A percentile compares a stretch with the other conserved stretches of the same genome.
Conservation (phyloP, 2,797 vertebrate species). For the Pelochelys cantorii region DNA sequence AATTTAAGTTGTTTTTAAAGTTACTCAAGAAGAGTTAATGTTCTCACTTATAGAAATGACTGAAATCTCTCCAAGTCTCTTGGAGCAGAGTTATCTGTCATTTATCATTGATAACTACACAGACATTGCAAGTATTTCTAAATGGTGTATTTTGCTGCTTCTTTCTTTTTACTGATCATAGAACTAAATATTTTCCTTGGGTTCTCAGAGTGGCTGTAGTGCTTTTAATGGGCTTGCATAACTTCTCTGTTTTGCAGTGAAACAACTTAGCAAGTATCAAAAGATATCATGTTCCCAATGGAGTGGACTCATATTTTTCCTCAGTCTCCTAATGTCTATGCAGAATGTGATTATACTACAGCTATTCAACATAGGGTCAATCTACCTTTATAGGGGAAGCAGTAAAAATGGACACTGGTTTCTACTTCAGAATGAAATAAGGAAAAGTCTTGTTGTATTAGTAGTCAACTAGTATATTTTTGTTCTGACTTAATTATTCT, state of each 20-base stretch:
- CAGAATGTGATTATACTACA: not conserved
- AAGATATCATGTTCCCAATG: fast-evolving
- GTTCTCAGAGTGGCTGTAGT: fast-evolving
- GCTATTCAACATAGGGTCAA: not conserved
- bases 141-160: fast-evolving
- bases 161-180: not conserved
- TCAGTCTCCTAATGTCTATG: not conserved
- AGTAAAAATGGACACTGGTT: fast-evolving
- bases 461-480: no score
- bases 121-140: not conserved
- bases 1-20: not conserved
- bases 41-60: not conserved
- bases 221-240: not conserved
- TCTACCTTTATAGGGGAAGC: fast-evolving
- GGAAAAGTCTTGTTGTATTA: not conserved
- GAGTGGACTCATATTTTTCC: not conserved
- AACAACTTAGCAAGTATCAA: not conserved
- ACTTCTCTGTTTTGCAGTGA: not conserved
- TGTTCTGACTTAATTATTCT: fast-evolving
- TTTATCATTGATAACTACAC: fast-evolving
- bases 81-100: fast-evolving
- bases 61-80: fast-evolving
- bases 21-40: not conserved
- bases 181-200: fast-evolving
- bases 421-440: fast-evolving